Conservation (phyloP, 2,888 invertebrate genomes). For the Ditula angustiorana region DNA sequence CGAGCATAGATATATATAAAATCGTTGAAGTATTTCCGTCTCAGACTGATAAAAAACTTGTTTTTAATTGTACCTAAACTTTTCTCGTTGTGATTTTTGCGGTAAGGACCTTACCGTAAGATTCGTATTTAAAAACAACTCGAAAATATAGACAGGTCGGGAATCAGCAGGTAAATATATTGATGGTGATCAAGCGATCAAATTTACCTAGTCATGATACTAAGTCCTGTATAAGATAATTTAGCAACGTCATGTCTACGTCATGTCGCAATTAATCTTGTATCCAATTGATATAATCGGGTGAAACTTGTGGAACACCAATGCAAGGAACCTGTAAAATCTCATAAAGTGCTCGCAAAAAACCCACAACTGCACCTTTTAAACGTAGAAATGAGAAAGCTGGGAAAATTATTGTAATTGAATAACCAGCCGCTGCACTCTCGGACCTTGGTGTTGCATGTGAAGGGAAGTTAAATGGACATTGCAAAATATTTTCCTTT, state of each 20-base stretch:
- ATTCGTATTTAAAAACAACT: too few relatives aligned
- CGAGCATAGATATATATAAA: too few relatives aligned
- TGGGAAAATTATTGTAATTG: background rate
- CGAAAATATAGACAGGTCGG: too few relatives aligned
- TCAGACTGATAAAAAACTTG: too few relatives aligned
- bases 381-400: background rate
- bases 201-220: background rate
- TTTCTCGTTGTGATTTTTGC: too few relatives aligned
- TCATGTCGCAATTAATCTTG: slow-evolving; percentile 29
- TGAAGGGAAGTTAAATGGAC: background rate
- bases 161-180: background rate
- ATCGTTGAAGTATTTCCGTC: too few relatives aligned
- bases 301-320: slow-evolving; percentile 2
- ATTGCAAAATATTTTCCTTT: background rate
- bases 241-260: slow-evolving; percentile 10
- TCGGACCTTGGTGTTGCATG: background rate
- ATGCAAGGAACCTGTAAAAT: background rate
- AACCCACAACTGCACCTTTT: background rate
- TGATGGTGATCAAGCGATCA: background rate
- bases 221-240: background rate
- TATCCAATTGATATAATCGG: slow-evolving; percentile 12
- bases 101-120: too few relatives aligned
- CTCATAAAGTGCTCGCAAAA: background rate
- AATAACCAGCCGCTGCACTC: background rate
- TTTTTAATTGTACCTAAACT: too few relatives aligned